Evolutionary conservation across 2,113 vertebrate genomes (phyloP), one percentile per base, ranked within the genome.

Genomic region (Anthoscopus minutus): DNA sequence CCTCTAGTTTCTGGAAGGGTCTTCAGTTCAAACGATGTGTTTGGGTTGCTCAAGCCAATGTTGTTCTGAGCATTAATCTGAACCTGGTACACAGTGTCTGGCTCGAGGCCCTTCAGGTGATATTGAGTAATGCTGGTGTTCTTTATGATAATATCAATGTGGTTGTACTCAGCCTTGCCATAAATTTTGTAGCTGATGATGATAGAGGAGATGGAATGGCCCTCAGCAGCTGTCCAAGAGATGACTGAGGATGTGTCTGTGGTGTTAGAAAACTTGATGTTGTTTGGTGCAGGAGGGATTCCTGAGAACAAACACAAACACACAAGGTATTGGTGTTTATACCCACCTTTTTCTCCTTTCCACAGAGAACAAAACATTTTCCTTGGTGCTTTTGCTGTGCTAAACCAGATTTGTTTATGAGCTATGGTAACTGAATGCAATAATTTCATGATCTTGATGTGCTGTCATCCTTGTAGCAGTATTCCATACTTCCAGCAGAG

Each of bases 61-160:
- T 99, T 99, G 94, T 99, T 99, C 94, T 98, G 95, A 76, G 98
- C 98, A 82, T 98, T 98, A 84, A 99, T 96, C 80, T 99, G 97
- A 97, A 99, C 97, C 74, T 97, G 94, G 74, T 99, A 99, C 28
- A 92, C 81, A 12, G 98, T 98, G 60, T 98, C 95, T 30, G 98
- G 96, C 87, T 98, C 98, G 2, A 99, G 98, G 8, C 98, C 98
- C 77, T 98, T 98, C 62, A 99, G 97, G 40, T 98, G 98, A 67
- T 98, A 98, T 10, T 98, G 98, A 58, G 98, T 97, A 83, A 98
- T 86, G 51, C 96, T 98, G 44, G 95, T 95, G 82, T 96, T 98
- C 96, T 97, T 98, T 83, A 99, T 98, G 76, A 98, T 97, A 64
- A 98, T 98, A 54, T 98, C 98, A 1, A 98, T 97, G 86, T 98